Evolutionary conservation across 2,797 vertebrate species (phyloP), one percentile per base, ranked within the genome.

Genomic region (Chanos chanos): DNA sequence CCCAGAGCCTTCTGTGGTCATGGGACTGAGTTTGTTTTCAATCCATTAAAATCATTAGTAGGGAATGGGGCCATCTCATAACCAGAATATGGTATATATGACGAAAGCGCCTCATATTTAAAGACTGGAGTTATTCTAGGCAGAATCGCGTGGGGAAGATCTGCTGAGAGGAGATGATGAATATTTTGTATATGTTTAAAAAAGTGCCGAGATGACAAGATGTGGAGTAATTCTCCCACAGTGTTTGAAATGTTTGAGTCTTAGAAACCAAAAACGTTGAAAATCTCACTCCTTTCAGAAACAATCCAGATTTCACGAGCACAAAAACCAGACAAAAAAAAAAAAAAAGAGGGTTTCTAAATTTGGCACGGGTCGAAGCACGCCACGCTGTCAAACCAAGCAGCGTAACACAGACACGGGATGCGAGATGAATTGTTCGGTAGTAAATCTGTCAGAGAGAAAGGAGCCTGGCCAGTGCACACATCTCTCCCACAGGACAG

Each of bases 1-100:
- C 50, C 44, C 28, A 31, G 34, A 52, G 61, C 62, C 61, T 67
- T 71, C 59, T 44, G 18, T 68, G 60, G 51, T 56, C 44, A 55
- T 27, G 54, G 25, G 21, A 59, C n/a, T n/a, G 28, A 19, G 30
- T 12, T n/a, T 10, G 44, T 4, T 12, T 59, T 44, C 54, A 33
- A 21, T 16, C 15, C 8, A 10, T 7, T 15, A 9, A 34, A 21
- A 6, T 21, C 22, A 27, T 21, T 7, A 13, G 45, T 12, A 15
- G 6, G 22, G 12, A 27, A 43, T 3, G 13, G 22, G n/a, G n/a
- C n/a, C n/a, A n/a, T n/a, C n/a, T n/a, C n/a, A n/a, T n/a, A n/a
- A n/a, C n/a, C n/a, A n/a, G n/a, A n/a, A n/a, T n/a, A n/a, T n/a
- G n/a, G n/a, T n/a, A n/a, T n/a, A n/a, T n/a, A n/a, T n/a, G n/a